A percentile compares a stretch with the other conserved stretches of the same genome.
Evolutionary conservation across 2,888 invertebrate species (phyloP).

Genomic region (Spodoptera picta): DNA sequence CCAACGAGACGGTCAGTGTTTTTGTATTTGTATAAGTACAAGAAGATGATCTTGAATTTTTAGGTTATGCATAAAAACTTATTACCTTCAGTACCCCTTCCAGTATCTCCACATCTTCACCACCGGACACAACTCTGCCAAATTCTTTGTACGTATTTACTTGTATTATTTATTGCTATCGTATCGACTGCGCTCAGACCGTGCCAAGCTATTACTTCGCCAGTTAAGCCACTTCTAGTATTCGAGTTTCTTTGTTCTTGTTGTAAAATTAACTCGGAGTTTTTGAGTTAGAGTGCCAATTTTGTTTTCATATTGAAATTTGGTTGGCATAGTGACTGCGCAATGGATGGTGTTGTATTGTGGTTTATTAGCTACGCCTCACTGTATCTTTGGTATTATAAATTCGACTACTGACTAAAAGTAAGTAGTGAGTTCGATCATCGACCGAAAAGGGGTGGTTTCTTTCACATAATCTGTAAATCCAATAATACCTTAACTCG

Average conservation of each 20-base stretch:
- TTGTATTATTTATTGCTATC: constrained; percentile 80
- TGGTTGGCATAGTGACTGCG: constrained; percentile 22
- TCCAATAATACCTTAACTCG: too few species aligned
- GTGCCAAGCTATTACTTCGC: constrained; percentile 79
- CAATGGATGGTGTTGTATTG: neutral
- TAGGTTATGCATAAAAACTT: too few species aligned
- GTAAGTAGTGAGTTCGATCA: too few species aligned
- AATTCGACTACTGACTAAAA: too few species aligned
- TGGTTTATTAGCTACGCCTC: neutral
- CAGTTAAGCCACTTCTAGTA: constrained; percentile 68
- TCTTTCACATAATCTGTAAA: too few species aligned
- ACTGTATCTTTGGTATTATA: too few species aligned
- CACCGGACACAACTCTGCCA: constrained; percentile 81
- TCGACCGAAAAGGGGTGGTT: too few species aligned
- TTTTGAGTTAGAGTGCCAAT: constrained; percentile 59
- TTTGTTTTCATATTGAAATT: constrained; percentile 58
- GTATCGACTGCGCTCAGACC: constrained; percentile 78
- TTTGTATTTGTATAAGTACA: too few species aligned
- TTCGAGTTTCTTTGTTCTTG: constrained; percentile 70
- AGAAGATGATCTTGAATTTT: too few species aligned
- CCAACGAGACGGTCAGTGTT: too few species aligned
- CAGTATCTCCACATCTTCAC: constrained; percentile 58
- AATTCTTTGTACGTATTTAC: constrained; percentile 86
- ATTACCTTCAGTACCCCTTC: constrained; percentile 58
- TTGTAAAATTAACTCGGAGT: constrained; percentile 61